A percentile compares a stretch with the other conserved stretches of the same genome.
phyloP scores from a whole-genome alignment of 2,888 invertebrate genomes.

The Pandemis corylana region DNA sequence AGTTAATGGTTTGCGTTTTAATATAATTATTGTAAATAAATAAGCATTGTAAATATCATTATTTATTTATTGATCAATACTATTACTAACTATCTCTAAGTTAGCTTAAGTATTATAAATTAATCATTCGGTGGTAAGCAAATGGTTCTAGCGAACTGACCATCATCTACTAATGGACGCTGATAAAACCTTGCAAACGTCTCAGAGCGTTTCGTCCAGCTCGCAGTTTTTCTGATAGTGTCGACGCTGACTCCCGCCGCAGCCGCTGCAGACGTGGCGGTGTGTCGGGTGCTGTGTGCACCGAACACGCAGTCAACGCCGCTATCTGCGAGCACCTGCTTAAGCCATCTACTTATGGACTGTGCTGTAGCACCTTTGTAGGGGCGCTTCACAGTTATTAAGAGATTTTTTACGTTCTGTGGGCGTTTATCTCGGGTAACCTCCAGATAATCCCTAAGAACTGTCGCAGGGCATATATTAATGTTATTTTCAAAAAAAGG shows the following conservation, averaged over 20 bases:
- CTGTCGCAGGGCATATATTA: not conserved
- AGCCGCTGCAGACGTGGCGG: constrained; percentile 31
- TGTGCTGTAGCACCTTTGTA: not conserved
- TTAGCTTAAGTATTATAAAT: not conserved
- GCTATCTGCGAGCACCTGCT: not conserved
- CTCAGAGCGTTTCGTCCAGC: constrained; percentile 31
- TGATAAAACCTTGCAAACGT: constrained; percentile 40
- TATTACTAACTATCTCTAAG: not conserved
- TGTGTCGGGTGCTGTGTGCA: constrained; percentile 42
- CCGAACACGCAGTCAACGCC: constrained; percentile 24
- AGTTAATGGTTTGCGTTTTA: not conserved
- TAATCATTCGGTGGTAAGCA: not conserved
- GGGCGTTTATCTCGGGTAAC: not conserved
- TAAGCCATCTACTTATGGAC: not conserved
- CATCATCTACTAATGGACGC: constrained; percentile 1
- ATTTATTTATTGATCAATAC: not conserved
- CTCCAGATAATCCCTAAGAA: not conserved
- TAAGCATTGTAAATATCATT: not conserved
- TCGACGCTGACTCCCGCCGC: constrained; percentile 29
- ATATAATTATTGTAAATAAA: not conserved
- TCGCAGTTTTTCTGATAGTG: constrained; percentile 37
- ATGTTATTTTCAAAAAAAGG: not conserved
- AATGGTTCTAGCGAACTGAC: constrained; percentile 23
- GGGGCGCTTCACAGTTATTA: not conserved
- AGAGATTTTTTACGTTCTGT: not conserved